Evolutionary conservation across 2,888 invertebrate species (phyloP).

Genomic region (Odontomyia ornata): DNA sequence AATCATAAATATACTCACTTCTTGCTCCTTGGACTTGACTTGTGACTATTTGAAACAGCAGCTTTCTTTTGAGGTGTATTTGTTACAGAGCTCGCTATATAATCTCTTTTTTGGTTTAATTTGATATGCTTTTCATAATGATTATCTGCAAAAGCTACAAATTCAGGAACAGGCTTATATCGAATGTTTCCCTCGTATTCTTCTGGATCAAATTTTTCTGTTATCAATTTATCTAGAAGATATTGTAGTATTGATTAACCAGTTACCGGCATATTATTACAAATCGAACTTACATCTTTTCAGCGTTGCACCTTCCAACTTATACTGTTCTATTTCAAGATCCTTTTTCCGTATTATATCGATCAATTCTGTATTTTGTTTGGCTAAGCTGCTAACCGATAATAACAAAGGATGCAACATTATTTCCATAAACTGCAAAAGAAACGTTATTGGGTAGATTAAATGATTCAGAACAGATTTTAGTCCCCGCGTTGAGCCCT

Average conservation of each 20-base stretch:
- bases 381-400: constrained; percentile 51
- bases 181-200: constrained; percentile 9
- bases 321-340: constrained; percentile 58
- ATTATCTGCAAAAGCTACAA: constrained; percentile 17
- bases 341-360: constrained; percentile 58
- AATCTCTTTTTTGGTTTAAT: background rate
- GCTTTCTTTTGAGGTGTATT: background rate
- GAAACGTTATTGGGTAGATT: no score
- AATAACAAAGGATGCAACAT: constrained; percentile 53
- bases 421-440: constrained; percentile 54
- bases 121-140: constrained; percentile 22
- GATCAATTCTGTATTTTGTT: constrained; percentile 53
- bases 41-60: background rate
- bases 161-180: constrained; percentile 21
- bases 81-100: background rate
- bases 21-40: background rate
- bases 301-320: constrained; percentile 56
- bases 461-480: no score
- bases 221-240: constrained; percentile 32
- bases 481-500: no score
- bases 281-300: constrained; percentile 55
- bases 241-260: background rate
- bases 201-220: constrained; percentile 11
- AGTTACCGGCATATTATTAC: background rate
- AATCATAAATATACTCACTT: constrained; percentile 8